Evolutionary conservation across 2,797 vertebrate genomes (phyloP), one percentile per base, ranked within the genome.

Genomic region (Falco rusticolus): DNA sequence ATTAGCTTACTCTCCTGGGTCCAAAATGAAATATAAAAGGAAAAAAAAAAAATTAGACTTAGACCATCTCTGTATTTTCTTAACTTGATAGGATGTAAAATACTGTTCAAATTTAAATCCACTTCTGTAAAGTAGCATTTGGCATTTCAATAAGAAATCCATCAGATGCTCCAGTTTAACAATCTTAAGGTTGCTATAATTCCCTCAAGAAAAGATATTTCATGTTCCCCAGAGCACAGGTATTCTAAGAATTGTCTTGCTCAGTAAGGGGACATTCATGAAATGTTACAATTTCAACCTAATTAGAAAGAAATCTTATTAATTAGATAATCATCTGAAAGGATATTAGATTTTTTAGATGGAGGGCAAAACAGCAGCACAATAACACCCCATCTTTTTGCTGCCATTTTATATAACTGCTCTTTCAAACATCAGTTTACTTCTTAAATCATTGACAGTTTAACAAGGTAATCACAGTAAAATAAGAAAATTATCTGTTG

Each of bases 261-360:
- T 96, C 89, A 95, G 82, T 56, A 96, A 90, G 89, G 75, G 94
- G 95, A 97, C 94, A 90, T 93, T 91, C 71, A 93, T 2, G 1
- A 98, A 96, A 97, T 95, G 90, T 88, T 97, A 93, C 87, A 63
- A 96, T 96, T 97, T 96, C 95, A 97, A 97, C 91, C 92, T 97
- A 97, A 93, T 96, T 97, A 96, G 91, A 96, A 95, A 94, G 78
- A 96, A 97, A 96, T 93, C 56, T 91, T 91, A 94, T 92, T 97
- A 97, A 97, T 97, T 96, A 97, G 94, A 87, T 91, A 97, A 97
- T 96, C 77, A 96, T 74, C 89, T 75, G 85, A 95, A 92, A 75
- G 78, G 88, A 91, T 94, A 96, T 87, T 91, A 89, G 66, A 91
- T 89, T 95, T 94, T 94, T 93, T 68, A 92, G 77, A 95, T 85